Evolutionary conservation across 2,797 vertebrate species (phyloP), one percentile per base, ranked within the genome.

Genomic region (Takifugu ocellatus): DNA sequence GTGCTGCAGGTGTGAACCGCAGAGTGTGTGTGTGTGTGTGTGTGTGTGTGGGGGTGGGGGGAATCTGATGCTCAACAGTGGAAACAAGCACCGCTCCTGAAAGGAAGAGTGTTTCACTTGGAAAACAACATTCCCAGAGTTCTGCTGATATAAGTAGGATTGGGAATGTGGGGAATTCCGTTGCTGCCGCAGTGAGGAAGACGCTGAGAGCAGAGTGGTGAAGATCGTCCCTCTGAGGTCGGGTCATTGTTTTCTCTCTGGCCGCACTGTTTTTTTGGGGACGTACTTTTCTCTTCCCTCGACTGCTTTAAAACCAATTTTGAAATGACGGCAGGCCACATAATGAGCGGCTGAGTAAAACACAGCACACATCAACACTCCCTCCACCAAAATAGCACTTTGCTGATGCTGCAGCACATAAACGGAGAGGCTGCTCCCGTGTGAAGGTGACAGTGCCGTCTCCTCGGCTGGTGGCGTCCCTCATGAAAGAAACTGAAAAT

Each of bases 351-450:
- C 70, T 75, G 51, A 46, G 75, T 60, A 25, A 78, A 77, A 72
- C 80, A 81, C 53, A 48, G 48, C 44, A 1, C 83, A 84, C 87
- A 82, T 77, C 72, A 77, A 83, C 80, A 70, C 75, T 66, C 65
- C 46, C 54, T 51, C 0, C 9, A 44, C 76, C 70, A 75, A 72
- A 86, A 84, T 84, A 85, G 78, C 63, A 70, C 63, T 70, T 79
- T 52, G 66, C 66, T 27, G 62, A 51, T 31, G 29, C 70, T 43
- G 24, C 0, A 68, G 77, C 57, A 6, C 76, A 63, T 25, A 69
- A 74, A 84, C 76, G 21, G 21, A 21, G 21, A 21, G 21, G 21
- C 21, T 21, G 21, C 21, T 21, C 21, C 21, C 21, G 21, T 21
- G 21, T 21, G 21, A 21, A 21, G 21, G 21, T 21, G 21, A 21